A percentile compares a stretch with the other conserved stretches of the same genome.
phyloP scores from a whole-genome alignment of 2,797 vertebrate species.

The Nyctalus aviator region DNA sequence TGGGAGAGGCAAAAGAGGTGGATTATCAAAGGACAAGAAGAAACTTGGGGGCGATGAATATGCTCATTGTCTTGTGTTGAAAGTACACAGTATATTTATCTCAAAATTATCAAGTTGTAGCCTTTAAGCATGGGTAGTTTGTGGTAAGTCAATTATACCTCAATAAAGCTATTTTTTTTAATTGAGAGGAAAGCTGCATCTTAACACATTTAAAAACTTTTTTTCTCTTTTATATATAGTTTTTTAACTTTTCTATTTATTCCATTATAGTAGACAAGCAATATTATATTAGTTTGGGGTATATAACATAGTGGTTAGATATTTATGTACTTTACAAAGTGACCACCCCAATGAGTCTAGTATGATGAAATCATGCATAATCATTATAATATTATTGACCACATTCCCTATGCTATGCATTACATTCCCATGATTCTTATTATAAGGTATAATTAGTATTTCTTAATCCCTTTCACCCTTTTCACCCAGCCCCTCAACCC shows the following conservation, averaged over 20 bases:
- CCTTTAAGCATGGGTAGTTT: background rate
- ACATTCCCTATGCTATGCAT: background rate
- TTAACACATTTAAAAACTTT: constrained; percentile 26
- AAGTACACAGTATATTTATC: background rate
- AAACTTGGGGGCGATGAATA: background rate
- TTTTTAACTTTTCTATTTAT: background rate
- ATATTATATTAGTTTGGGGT: background rate
- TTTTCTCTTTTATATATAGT: background rate
- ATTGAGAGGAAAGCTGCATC: background rate
- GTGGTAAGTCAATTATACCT: background rate
- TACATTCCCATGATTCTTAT: background rate
- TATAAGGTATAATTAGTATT: background rate
- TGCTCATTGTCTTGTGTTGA: background rate
- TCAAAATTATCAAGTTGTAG: background rate
- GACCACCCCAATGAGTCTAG: background rate
- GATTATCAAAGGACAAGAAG: background rate
- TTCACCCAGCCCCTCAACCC: background rate
- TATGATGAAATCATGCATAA: background rate
- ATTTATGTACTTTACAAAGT: background rate
- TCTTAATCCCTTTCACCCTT: background rate
- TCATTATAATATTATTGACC: background rate
- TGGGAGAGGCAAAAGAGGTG: background rate
- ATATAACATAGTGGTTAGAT: background rate
- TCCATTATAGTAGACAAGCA: background rate
- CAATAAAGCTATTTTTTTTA: background rate